phyloP scores from a whole-genome alignment of 2,888 invertebrate species.

The Oscheius sp. region DNA sequence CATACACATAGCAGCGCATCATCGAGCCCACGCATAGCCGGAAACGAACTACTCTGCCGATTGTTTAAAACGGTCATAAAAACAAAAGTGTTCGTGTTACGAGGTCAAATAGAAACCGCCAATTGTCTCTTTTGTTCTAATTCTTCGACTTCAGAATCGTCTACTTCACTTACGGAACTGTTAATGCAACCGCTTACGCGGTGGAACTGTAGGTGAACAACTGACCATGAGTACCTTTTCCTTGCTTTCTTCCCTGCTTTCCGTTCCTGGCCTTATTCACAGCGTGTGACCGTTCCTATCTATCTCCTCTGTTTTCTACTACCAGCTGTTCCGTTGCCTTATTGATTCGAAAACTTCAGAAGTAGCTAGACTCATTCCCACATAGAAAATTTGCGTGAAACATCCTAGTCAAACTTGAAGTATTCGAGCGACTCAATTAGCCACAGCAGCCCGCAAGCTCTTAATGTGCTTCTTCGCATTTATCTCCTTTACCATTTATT shows the following conservation, averaged over 20 bases:
- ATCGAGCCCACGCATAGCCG: conserved; percentile 16
- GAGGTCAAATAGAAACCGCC: too few species aligned
- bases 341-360: not conserved
- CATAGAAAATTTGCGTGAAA: conserved; percentile 4
- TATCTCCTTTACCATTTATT: conserved; percentile 3
- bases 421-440: conserved; percentile 27
- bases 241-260: not conserved
- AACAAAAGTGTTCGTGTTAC: too few species aligned
- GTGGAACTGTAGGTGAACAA: conserved; percentile 20
- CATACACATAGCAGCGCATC: conserved; percentile 20
- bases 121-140: not conserved
- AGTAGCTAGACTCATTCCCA: not conserved
- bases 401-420: conserved; percentile 12
- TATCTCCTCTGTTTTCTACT: not conserved
- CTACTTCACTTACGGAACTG: conserved; percentile 11
- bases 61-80: conserved; percentile 21
- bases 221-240: not conserved
- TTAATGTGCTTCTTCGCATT: conserved; percentile 22
- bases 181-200: conserved; percentile 23
- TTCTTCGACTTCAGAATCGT: not conserved
- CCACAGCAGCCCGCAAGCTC: conserved; percentile 4
- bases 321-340: not conserved
- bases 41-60: not conserved
- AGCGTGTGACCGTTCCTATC: not conserved
- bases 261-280: not conserved